Base-by-base conservation (phyloP, 2,113 vertebrate species). In the Megaptera novaeangliae region DNA sequence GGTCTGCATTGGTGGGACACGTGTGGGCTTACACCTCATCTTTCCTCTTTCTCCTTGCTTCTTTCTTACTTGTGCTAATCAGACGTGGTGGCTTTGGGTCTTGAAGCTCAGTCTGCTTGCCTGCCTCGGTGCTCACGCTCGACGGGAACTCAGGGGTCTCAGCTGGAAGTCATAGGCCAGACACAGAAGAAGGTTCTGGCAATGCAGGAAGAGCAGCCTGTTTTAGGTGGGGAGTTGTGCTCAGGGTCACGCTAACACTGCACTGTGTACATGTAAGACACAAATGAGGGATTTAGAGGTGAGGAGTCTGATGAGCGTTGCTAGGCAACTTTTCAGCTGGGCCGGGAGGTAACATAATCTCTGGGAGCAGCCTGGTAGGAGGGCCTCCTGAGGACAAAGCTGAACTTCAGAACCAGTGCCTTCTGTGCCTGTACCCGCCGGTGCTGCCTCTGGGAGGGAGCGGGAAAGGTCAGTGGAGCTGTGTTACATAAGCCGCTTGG, bases 291-390 rank as follows among this genome's bases (percentile, higher is more conserved):
- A 97, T 85, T 69, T 46, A 23, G 81, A 87, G 71, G 20, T 6
- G 3, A 87, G 92, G 84, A 88, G 91, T 55, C 92, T 25, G 52
- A 90, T 66, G 92, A 90, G 44, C 57, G 95, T 98, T 98, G 96
- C 97, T 96, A 98, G 90, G 97, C 96, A 98, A 98, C 97, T 68
- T 83, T 66, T 64, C n/a, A 39, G 75, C 20, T 34, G 55, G 74
- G 68, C 55, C 97, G 75, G 74, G 41, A 95, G 93, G 93, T 97
- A 97, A 96, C 92, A 69, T 66, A 92, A 84, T 97, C 96, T 97
- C 46, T 34, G 61, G 78, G 39, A 96, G 89, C 88, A 86, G 93
- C 66, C 74, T 52, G 57, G 41, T 18, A 69, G 78, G 72, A 88
- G 75, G 83, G 95, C 69, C 75, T 96, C 57, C 63, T 41, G 44